Evolutionary conservation across 2,113 vertebrate species (phyloP).

Genomic region (Hippoglossus stenolepis): DNA sequence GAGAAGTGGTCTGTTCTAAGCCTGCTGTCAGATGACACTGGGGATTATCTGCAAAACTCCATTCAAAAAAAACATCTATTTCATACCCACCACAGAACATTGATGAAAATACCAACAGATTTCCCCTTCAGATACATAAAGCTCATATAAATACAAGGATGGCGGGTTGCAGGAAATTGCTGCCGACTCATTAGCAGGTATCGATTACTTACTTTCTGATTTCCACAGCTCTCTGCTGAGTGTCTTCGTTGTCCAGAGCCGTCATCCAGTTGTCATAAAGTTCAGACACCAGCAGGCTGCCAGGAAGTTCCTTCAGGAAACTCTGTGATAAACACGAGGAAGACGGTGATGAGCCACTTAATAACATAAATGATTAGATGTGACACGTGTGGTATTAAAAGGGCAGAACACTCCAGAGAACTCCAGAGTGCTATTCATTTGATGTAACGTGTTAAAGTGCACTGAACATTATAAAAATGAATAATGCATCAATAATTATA

Average conservation of each 20-base stretch:
- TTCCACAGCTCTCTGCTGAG: constrained; percentile 80
- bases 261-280: constrained; percentile 89
- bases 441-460: background rate
- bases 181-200: background rate
- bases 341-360: background rate
- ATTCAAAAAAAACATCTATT: constrained; percentile 46
- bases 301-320: constrained; percentile 92
- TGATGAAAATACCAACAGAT: constrained; percentile 7
- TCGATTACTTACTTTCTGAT: constrained; percentile 85
- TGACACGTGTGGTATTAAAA: background rate
- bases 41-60: constrained; percentile 52
- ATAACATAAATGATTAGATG: background rate
- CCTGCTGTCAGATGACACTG: constrained; percentile 17
- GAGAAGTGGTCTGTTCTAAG: constrained; percentile 53
- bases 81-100: background rate
- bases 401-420: too few relatives aligned
- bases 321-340: constrained; percentile 81
- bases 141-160: background rate
- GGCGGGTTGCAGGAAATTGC: too few relatives aligned
- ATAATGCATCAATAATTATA: too few relatives aligned
- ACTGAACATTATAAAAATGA: background rate
- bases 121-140: constrained; percentile 3
- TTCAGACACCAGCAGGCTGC: constrained; percentile 87
- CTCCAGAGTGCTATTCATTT: background rate
- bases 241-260: constrained; percentile 81